Percentiles rank a stretch among this genome's conserved stretches.
These are phyloP conservation scores for Acleris holmiana DNA, from an alignment of 2,888 invertebrate species.

Conservation along the genomic window DNA sequence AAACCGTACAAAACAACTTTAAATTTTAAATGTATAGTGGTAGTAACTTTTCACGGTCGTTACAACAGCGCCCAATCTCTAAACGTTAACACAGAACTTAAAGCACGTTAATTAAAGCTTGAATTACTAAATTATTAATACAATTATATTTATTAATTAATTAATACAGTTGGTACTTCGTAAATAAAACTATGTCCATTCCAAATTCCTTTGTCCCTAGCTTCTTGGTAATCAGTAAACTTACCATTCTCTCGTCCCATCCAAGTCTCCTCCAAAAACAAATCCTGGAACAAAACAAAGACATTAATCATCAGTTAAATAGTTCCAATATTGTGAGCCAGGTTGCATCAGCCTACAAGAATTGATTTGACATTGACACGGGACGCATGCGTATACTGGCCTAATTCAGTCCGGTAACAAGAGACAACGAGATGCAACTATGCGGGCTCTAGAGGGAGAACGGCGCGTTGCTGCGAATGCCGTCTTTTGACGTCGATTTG, in stretches of 20 bases:
- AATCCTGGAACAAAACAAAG: conserved; percentile 35
- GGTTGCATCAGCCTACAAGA: conserved; percentile 80
- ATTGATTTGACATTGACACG: conserved; percentile 84
- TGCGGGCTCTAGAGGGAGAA: conserved; percentile 54
- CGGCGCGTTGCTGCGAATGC: conserved; percentile 49
- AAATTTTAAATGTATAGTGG: no score
- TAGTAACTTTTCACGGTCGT: no score
- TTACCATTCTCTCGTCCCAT: conserved; percentile 23
- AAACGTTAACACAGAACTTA: no score
- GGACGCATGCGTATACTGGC: conserved; percentile 79
- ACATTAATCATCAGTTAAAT: conserved; percentile 24
- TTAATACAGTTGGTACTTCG: no score
- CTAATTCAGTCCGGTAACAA: conserved; percentile 64
- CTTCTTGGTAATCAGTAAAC: conserved; percentile 10
- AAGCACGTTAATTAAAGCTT: no score
- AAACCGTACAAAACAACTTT: no score
- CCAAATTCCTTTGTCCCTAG: background rate
- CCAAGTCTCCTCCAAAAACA: conserved; percentile 13
- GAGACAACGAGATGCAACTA: conserved; percentile 54
- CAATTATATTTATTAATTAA: no score
- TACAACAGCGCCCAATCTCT: no score
- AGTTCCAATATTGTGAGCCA: conserved; percentile 48
- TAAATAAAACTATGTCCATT: no score
- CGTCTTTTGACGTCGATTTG: conserved; percentile 58
- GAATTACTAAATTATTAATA: no score